Conservation (phyloP, 2,888 invertebrate species). For the Rotaria socialis region DNA sequence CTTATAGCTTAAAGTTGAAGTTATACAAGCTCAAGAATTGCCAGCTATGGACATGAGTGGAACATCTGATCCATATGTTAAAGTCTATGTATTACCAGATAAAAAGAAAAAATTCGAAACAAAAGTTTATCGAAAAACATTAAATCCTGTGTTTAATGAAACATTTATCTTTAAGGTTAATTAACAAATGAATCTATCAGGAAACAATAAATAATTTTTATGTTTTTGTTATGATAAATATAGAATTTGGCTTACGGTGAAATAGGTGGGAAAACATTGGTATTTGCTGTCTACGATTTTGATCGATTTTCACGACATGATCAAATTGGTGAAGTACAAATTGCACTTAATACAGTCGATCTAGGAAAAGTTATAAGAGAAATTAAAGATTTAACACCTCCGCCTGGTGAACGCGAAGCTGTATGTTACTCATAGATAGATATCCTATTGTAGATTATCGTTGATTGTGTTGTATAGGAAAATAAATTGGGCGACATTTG, state of each 20-base stretch:
- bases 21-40: constrained; percentile 92
- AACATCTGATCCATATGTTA: constrained; percentile 97
- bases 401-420: constrained; percentile 76
- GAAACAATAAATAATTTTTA: too few species aligned
- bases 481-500: constrained; percentile 92
- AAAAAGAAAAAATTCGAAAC: constrained; percentile 99
- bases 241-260: constrained; percentile 88
- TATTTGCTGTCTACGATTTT: constrained; percentile 98
- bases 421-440: neutral
- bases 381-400: constrained; percentile 95
- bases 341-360: constrained; percentile 93
- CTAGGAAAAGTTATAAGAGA: constrained; percentile 97
- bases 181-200: neutral
- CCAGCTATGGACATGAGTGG: constrained; percentile 99
- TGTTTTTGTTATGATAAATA: constrained; percentile 35
- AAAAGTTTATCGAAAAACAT: constrained; percentile 95
- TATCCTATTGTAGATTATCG: neutral
- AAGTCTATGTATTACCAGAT: constrained; percentile 88
- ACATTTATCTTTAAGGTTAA: constrained; percentile 93
- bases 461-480: constrained; percentile 51
- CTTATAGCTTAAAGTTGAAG: constrained; percentile 79
- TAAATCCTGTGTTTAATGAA: constrained; percentile 96
- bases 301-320: constrained; percentile 99
- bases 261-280: constrained; percentile 95
- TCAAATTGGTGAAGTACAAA: constrained; percentile 97